Percentiles rank a stretch among this genome's conserved stretches.
Conservation (phyloP, 2,888 invertebrate genomes). For the Drosophila merina region DNA sequence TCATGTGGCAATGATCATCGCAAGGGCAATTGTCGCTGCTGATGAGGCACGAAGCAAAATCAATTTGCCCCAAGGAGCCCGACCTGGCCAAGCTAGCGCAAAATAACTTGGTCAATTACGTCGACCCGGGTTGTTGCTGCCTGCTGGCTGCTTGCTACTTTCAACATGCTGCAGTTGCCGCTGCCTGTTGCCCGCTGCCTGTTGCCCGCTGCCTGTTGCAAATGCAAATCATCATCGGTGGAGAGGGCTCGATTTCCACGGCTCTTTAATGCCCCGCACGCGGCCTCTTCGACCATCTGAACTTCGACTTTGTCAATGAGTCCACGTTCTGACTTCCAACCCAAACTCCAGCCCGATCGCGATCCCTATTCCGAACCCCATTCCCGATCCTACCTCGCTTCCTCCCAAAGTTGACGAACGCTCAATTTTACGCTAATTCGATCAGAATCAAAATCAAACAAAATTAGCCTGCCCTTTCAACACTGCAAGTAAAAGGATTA, state of each 20-base stretch:
- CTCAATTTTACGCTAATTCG: conserved; percentile 76
- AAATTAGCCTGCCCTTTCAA: conserved; percentile 56
- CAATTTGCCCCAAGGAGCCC: conserved; percentile 64
- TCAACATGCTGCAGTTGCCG: conserved; percentile 1
- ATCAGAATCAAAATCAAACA: conserved; percentile 75
- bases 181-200: not conserved
- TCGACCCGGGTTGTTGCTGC: conserved; percentile 7
- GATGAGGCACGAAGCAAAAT: conserved; percentile 77
- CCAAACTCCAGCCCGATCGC: not conserved
- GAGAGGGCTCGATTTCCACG: conserved; percentile 40
- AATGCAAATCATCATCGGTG: conserved; percentile 56
- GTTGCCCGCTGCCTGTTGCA: not conserved
- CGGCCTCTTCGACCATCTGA: conserved; percentile 56
- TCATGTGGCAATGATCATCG: conserved; percentile 50
- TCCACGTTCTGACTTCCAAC: conserved; percentile 43
- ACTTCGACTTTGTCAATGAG: conserved; percentile 69
- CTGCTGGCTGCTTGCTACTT: conserved; percentile 11
- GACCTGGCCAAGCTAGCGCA: conserved; percentile 54
- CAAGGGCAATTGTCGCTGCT: conserved; percentile 73
- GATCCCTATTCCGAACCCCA: not conserved
- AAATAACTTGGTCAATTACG: conserved; percentile 74
- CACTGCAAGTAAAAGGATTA: not conserved
- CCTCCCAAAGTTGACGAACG: conserved; percentile 60
- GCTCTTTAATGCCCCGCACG: conserved; percentile 60
- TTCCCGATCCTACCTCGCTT: conserved; percentile 19